These are phyloP conservation scores for Babyrousa celebensis DNA, from an alignment of 2,797 vertebrate species.

Conservation along the genomic window DNA sequence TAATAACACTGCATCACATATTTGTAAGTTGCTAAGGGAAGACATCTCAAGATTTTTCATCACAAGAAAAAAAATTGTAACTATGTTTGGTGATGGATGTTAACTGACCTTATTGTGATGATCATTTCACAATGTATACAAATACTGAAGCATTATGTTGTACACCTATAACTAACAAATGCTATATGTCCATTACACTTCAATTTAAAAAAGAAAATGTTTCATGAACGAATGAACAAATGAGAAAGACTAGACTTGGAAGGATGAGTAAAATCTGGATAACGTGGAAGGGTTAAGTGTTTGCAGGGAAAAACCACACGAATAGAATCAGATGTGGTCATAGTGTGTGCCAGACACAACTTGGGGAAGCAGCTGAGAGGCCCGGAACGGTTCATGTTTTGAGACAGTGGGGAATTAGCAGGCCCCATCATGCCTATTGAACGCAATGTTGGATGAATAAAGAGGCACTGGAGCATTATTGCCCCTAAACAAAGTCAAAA, in stretches of 20 bases:
- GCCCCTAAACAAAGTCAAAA: slow-evolving; percentile 57
- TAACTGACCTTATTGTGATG: background rate
- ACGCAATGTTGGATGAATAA: slow-evolving; percentile 10
- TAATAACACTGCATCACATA: background rate
- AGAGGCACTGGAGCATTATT: slow-evolving; percentile 48
- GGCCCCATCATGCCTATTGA: background rate
- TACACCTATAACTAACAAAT: background rate
- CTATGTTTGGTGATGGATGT: background rate
- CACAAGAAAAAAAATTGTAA: slow-evolving; percentile 1
- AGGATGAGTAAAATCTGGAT: slow-evolving; percentile 33
- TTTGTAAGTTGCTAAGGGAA: background rate
- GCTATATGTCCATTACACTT: background rate
- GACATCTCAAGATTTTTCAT: slow-evolving; percentile 13
- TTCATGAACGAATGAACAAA: background rate
- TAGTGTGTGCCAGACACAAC: background rate
- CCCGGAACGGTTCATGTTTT: background rate
- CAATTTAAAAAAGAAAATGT: background rate
- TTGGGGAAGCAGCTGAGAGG: background rate
- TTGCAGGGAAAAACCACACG: background rate
- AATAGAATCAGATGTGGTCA: background rate
- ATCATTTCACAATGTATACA: background rate
- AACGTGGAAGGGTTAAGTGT: background rate
- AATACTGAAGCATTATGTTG: background rate
- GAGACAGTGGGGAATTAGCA: slow-evolving; percentile 31
- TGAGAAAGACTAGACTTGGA: background rate